These are phyloP conservation scores for Euschistus heros DNA, from an alignment of 1,140 invertebrate genomes.

Conservation along the genomic window DNA sequence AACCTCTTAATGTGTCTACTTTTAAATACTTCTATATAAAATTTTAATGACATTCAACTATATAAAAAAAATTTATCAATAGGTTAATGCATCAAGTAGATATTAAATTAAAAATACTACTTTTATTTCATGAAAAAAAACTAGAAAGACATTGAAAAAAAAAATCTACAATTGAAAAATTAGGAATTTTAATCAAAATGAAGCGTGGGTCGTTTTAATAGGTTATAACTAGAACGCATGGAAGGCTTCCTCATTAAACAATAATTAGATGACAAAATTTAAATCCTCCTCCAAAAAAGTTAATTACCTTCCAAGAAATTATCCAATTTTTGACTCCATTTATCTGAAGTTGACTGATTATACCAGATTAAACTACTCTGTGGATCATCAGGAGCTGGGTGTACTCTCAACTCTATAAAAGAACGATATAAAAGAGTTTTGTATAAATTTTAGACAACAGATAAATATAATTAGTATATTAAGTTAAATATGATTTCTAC, in stretches of 20 bases:
- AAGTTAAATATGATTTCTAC: not conserved
- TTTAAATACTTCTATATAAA: too few relatives aligned
- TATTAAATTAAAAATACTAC: too few relatives aligned
- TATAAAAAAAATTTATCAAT: too few relatives aligned
- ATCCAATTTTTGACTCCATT: conserved; percentile 26
- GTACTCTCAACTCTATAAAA: conserved; percentile 15
- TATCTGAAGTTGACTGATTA: conserved; percentile 22
- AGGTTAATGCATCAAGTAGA: too few relatives aligned
- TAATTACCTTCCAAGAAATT: conserved; percentile 26
- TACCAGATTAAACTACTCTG: conserved; percentile 26
- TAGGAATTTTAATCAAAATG: not conserved
- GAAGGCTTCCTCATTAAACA: not conserved
- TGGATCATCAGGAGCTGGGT: conserved; percentile 25
- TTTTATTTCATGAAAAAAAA: too few relatives aligned
- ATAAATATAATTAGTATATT: not conserved
- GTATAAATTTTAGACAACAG: not conserved
- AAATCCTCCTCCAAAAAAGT: not conserved
- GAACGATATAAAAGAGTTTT: not conserved
- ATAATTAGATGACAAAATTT: not conserved
- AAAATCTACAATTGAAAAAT: not conserved
- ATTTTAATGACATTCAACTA: too few relatives aligned
- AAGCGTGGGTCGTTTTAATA: not conserved
- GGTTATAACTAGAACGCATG: not conserved
- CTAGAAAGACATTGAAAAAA: not conserved
- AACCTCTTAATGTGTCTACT: too few relatives aligned